Percentiles rank a stretch among this genome's conserved stretches.
Conservation (phyloP, 2,113 vertebrate genomes). For the Dromiciops gliroides region DNA sequence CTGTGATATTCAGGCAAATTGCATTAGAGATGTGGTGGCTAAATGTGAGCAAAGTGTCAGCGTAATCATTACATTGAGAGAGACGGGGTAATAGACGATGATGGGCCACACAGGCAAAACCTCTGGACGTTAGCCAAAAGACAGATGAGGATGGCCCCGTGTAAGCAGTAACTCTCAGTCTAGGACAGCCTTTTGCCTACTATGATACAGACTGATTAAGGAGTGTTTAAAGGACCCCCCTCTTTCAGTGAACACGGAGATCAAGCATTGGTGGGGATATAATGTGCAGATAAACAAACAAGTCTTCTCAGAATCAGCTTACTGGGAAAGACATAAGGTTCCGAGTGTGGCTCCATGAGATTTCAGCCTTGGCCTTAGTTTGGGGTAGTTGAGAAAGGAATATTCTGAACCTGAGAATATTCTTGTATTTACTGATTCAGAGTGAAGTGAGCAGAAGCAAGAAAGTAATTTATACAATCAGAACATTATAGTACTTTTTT, state of each 20-base stretch:
- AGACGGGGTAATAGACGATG: not conserved
- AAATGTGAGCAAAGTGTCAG: not conserved
- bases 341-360: not conserved
- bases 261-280: not conserved
- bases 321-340: not conserved
- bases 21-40: not conserved
- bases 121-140: not conserved
- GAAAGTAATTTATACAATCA: not conserved
- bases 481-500: no score
- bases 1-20: not conserved
- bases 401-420: not conserved
- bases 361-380: no score
- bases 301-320: not conserved
- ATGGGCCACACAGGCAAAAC: not conserved
- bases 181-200: not conserved
- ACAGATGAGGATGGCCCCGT: not conserved
- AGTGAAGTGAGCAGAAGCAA: not conserved
- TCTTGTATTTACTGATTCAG: not conserved
- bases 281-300: not conserved
- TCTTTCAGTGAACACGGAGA: not conserved
- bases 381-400: not conserved
- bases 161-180: not conserved
- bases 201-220: not conserved
- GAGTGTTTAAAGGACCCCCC: rapidly evolving
- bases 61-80: not conserved